phyloP scores from a whole-genome alignment of 2,113 vertebrate species.

The Tenebrosternarchus preto region DNA sequence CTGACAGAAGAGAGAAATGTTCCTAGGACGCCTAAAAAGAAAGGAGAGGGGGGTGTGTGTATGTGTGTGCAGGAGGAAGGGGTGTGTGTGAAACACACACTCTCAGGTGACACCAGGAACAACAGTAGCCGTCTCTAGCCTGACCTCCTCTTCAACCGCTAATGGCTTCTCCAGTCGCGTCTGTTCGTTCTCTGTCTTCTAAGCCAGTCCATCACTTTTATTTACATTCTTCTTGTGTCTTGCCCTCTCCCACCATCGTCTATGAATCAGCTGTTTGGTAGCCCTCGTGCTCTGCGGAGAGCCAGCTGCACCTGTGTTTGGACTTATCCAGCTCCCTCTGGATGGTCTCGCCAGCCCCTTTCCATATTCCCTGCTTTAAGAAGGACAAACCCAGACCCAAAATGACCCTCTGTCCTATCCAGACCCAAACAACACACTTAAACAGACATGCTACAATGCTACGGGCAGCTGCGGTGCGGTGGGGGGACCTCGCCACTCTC shows the following conservation, averaged over 20 bases:
- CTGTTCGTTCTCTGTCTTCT: slow-evolving; percentile 43
- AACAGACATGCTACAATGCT: too few relatives aligned
- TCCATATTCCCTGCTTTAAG: not conserved
- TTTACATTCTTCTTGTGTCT: slow-evolving; percentile 48
- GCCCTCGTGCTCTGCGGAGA: not conserved
- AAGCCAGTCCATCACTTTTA: slow-evolving; percentile 41
- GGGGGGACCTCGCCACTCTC: too few relatives aligned
- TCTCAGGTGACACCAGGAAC: slow-evolving; percentile 21
- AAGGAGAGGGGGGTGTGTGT: not conserved
- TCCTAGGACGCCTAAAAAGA: slow-evolving; percentile 34
- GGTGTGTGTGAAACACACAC: slow-evolving; percentile 31
- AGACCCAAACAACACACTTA: too few relatives aligned
- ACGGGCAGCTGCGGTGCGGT: too few relatives aligned
- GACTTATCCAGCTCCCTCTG: slow-evolving; percentile 21
- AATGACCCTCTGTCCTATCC: too few relatives aligned
- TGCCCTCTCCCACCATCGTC: slow-evolving; percentile 24
- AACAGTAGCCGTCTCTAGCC: slow-evolving; percentile 44
- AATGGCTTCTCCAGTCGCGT: slow-evolving; percentile 69
- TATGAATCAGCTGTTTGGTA: slow-evolving; percentile 55
- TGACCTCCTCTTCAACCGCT: slow-evolving; percentile 68
- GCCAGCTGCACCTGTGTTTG: slow-evolving; percentile 29
- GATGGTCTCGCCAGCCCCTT: not conserved
- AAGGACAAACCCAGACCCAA: too few relatives aligned
- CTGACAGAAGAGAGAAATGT: slow-evolving; percentile 26
- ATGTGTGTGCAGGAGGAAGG: not conserved